These are phyloP conservation scores for Perodicticus potto DNA, from an alignment of 2,797 vertebrate genomes.

Conservation along the genomic window DNA sequence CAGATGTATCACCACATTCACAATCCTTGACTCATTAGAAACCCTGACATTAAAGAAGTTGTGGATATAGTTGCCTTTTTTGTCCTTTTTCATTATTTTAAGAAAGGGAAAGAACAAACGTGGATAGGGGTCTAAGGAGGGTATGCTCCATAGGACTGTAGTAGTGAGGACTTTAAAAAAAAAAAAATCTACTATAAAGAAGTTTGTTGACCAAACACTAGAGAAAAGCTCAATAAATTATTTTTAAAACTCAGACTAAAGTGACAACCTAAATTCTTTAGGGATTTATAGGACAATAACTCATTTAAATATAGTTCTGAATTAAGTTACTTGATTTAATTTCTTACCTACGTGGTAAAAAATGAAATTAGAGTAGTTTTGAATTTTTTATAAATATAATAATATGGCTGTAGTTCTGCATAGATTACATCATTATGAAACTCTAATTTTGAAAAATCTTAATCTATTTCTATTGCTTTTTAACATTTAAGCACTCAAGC, in stretches of 20 bases:
- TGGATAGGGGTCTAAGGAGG: background rate
- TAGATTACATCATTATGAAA: background rate
- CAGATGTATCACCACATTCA: constrained; percentile 60
- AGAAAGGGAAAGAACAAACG: background rate
- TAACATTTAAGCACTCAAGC: background rate
- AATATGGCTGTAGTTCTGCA: background rate
- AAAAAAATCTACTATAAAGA: no score
- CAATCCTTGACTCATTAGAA: constrained; percentile 38
- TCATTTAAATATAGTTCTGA: background rate
- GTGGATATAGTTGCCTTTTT: background rate
- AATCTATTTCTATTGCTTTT: background rate
- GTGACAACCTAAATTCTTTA: background rate
- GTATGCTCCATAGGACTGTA: background rate
- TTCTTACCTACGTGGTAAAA: background rate
- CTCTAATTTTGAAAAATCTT: background rate
- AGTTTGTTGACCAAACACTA: background rate
- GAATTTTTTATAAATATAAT: background rate
- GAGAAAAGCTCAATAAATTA: background rate
- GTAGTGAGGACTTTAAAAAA: accelerated
- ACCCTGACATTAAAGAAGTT: background rate
- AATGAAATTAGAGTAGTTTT: background rate
- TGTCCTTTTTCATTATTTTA: background rate
- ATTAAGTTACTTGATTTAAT: background rate
- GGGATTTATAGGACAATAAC: background rate
- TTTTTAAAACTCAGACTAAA: constrained; percentile 26